These are phyloP conservation scores for Chelonoidis abingdonii DNA, from an alignment of 2,113 vertebrate genomes.

Conservation along the genomic window DNA sequence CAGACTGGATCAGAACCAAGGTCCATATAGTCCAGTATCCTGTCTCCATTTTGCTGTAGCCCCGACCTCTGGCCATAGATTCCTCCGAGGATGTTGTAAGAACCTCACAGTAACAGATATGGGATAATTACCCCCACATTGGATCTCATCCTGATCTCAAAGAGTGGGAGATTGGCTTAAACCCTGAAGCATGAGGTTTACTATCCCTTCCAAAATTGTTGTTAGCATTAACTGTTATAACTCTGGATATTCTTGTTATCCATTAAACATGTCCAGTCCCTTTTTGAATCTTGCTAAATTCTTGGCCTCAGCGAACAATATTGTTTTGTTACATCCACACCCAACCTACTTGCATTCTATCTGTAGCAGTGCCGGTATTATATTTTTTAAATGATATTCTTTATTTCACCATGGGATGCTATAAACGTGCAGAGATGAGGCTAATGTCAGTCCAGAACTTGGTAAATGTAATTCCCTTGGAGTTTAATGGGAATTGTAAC, in stretches of 20 bases:
- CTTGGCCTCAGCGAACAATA: neutral
- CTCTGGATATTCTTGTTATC: neutral
- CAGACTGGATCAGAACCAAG: neutral
- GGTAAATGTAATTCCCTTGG: rapidly evolving
- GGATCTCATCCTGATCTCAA: neutral
- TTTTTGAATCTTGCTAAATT: neutral
- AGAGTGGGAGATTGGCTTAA: neutral
- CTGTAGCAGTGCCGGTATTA: neutral
- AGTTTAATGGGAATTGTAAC: rapidly evolving
- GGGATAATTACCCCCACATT: neutral
- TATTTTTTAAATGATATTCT: neutral
- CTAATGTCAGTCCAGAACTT: neutral
- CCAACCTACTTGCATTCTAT: neutral
- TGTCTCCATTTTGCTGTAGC: neutral
- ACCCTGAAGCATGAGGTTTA: neutral
- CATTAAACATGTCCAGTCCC: neutral
- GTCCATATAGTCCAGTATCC: neutral
- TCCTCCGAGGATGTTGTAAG: neutral
- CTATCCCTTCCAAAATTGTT: neutral
- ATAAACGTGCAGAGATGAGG: neutral
- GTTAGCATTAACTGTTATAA: neutral
- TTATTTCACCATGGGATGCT: neutral
- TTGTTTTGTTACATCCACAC: neutral
- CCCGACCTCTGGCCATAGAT: neutral
- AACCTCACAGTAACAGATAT: neutral